Percentiles rank a stretch among this genome's conserved stretches.
Evolutionary conservation across 2,797 vertebrate species (phyloP).

Genomic region (Coilia nasus): DNA sequence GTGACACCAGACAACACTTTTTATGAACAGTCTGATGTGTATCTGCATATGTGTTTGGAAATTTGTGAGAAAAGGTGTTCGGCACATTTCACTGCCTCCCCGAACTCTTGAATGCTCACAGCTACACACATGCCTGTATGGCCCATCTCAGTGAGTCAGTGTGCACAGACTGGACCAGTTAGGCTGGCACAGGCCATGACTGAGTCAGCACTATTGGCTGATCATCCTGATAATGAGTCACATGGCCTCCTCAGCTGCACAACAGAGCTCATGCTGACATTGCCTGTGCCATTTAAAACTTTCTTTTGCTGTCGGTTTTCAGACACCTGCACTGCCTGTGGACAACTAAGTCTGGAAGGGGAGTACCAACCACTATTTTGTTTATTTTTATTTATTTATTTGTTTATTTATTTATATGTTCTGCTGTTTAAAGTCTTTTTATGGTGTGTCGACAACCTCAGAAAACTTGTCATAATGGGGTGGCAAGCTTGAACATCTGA

Average conservation of each 20-base stretch:
- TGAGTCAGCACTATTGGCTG: conserved; percentile 75
- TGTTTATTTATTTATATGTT: background rate
- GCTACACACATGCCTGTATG: conserved; percentile 31
- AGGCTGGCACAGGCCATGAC: conserved; percentile 70
- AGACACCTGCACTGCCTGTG: background rate
- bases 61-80: conserved; percentile 27
- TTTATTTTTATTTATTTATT: no score
- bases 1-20: no score
- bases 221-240: conserved; percentile 64
- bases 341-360: background rate
- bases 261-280: conserved; percentile 58
- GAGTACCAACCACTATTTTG: no score
- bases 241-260: conserved; percentile 61
- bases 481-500: background rate
- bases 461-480: background rate
- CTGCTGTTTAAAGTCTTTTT: background rate
- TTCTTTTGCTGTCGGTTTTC: background rate
- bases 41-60: background rate
- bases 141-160: conserved; percentile 71
- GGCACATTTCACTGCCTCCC: conserved; percentile 23
- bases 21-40: no score
- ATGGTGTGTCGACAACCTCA: no score
- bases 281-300: background rate
- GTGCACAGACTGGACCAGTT: conserved; percentile 70
- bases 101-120: conserved; percentile 15